Percentiles rank a stretch among this genome's conserved stretches.
These are phyloP conservation scores for Chaetogeoica ovagalla DNA, from an alignment of 2,888 invertebrate genomes.

Conservation along the genomic window DNA sequence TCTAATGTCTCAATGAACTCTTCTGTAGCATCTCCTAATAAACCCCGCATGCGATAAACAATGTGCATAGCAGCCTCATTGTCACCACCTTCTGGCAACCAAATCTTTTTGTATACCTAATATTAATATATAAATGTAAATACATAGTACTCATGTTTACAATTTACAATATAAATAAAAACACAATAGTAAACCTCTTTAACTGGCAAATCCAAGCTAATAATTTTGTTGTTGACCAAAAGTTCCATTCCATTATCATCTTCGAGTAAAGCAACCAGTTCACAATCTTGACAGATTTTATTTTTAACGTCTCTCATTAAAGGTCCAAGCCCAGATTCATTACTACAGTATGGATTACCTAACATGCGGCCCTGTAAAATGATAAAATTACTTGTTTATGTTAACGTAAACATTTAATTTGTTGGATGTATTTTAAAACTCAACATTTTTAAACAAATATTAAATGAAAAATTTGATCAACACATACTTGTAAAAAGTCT, in stretches of 20 bases:
- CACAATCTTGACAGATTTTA: constrained; percentile 97
- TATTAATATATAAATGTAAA: constrained; percentile 1
- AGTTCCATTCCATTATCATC: constrained; percentile 99
- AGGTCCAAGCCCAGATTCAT: constrained; percentile 92
- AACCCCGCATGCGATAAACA: constrained; percentile 95
- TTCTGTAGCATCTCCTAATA: constrained; percentile 97
- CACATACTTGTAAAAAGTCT: constrained; percentile 84
- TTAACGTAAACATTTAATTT: too few species aligned
- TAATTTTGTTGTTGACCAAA: constrained; percentile 96
- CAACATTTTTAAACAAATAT: too few species aligned
- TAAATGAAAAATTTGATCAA: not conserved
- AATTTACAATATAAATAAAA: constrained; percentile 1
- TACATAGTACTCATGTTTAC: not conserved
- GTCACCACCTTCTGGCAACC: constrained; percentile 82
- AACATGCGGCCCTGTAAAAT: constrained; percentile 82
- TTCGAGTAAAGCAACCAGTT: constrained; percentile 93
- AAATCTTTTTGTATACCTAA: constrained; percentile 72
- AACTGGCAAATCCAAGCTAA: constrained; percentile 92
- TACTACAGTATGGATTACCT: constrained; percentile 95
- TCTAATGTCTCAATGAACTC: constrained; percentile 95
- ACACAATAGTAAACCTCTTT: constrained; percentile 70
- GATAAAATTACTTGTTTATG: not conserved
- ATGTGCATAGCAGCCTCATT: constrained; percentile 96
- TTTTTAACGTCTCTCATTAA: constrained; percentile 98
- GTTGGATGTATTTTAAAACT: too few species aligned